These are phyloP conservation scores for Pterophyllum scalare DNA, from an alignment of 2,113 vertebrate genomes.

Conservation along the genomic window DNA sequence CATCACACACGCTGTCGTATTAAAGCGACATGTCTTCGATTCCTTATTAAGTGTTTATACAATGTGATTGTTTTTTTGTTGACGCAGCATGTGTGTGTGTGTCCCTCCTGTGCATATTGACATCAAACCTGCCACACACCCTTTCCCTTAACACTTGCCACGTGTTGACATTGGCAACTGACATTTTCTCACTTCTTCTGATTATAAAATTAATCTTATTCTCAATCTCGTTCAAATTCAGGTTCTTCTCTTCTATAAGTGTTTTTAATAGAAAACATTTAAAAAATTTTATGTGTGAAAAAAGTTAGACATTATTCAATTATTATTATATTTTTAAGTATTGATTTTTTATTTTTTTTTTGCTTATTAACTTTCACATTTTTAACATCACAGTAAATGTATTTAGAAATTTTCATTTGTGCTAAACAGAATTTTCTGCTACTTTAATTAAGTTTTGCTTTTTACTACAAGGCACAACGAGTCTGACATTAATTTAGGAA, in stretches of 20 bases:
- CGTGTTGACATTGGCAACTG: constrained; percentile 80
- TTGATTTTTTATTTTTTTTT: background rate
- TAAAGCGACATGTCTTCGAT: constrained; percentile 56
- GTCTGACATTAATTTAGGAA: background rate
- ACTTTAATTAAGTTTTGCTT: background rate
- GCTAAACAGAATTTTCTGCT: background rate
- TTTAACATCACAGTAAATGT: background rate
- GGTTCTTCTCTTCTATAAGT: background rate
- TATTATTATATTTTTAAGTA: background rate
- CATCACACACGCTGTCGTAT: constrained; percentile 53
- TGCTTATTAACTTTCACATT: background rate
- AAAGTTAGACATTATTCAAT: background rate
- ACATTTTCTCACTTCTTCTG: constrained; percentile 76
- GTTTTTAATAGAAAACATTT: constrained; percentile 18
- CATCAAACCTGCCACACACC: constrained; percentile 78
- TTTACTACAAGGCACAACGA: background rate
- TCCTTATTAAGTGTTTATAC: constrained; percentile 78
- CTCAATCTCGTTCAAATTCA: constrained; percentile 57
- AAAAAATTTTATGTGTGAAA: background rate
- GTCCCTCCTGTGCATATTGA: constrained; percentile 64
- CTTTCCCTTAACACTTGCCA: constrained; percentile 75
- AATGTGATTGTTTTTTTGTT: constrained; percentile 70
- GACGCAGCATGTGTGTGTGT: constrained; percentile 59
- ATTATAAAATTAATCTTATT: constrained; percentile 75
- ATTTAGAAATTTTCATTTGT: background rate